Evolutionary conservation across 2,888 invertebrate genomes (phyloP), one percentile per base, ranked within the genome.

Genomic region (Ophioninae sp.): DNA sequence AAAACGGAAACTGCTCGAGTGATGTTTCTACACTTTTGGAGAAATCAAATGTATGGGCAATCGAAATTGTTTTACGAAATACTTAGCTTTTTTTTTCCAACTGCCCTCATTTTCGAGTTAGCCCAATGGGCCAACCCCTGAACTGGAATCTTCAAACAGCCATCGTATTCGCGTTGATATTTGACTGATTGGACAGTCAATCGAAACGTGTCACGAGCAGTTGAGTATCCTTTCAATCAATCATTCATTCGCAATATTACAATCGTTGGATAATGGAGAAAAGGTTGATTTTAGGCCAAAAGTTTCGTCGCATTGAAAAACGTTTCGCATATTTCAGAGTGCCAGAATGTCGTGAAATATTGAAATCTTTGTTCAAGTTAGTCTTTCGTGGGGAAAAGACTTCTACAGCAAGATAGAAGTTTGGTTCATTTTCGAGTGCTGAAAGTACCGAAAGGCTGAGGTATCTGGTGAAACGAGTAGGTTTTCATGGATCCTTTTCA

Each of bases 301-400:
- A 73, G 44, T 73, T 63, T 75, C 44, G 64, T 56, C 22, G 56
- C 44, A 22, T 39, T 17, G 13, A 17, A 30, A 51, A 74, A 77
- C 69, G 59, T 63, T 2, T 74, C 22, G 73, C 13, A 39, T 56
- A n/a, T 41, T 22, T 51, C 0, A 13, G 13, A 56, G 17, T 65
- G 22, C n/a, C 37, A 2, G 51, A 67, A 39, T 44, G 65, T 56
- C 73, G 39, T 39, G 73, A 41, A 37, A 63, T 79, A 80, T 83
- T 77, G 77, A 80, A 83, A 80, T 80, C 68, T 67, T 17, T 73
- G 68, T 64, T 8, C 23, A 65, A 80, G 77, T 83, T 80, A 73
- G 23, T 20, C 51, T 17, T 22, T 56, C n/a, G 23, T 22, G 63
- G 51, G 23, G 17, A 10, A 77, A 64, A 23, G 77, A 73, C 77